Evolutionary conservation across 2,113 vertebrate species (phyloP).

Genomic region (Agapornis roseicollis): DNA sequence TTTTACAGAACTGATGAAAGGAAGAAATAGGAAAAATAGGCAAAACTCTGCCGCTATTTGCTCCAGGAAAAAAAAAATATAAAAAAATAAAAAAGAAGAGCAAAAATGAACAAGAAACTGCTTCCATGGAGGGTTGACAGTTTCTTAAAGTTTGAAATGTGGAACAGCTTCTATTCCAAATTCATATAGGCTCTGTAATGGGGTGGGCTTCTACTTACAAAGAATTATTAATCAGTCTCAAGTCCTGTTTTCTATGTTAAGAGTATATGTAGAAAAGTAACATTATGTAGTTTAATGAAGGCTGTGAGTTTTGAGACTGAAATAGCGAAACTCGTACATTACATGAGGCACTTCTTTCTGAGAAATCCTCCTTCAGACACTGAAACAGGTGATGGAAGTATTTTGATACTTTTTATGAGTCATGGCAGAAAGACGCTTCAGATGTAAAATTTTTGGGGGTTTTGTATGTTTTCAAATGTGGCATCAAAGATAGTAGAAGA

Average conservation of each 20-base stretch:
- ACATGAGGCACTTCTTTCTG: not conserved
- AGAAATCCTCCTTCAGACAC: not conserved
- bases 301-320: not conserved
- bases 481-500: not conserved
- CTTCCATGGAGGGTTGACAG: not conserved
- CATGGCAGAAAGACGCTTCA: not conserved
- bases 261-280: not conserved
- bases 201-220: not conserved
- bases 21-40: not conserved
- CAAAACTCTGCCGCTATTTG: not conserved
- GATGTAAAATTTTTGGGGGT: rapidly evolving
- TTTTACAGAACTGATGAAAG: not conserved
- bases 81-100: not conserved
- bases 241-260: not conserved
- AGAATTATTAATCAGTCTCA: not conserved
- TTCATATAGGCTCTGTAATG: not conserved
- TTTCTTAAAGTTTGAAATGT: not conserved
- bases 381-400: not conserved
- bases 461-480: not conserved
- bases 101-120: not conserved
- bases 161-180: not conserved
- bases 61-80: not conserved
- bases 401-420: not conserved
- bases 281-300: not conserved
- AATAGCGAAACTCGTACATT: not conserved